These are phyloP conservation scores for Drosophila subquinaria DNA, from an alignment of 2,888 invertebrate genomes.

Conservation along the genomic window DNA sequence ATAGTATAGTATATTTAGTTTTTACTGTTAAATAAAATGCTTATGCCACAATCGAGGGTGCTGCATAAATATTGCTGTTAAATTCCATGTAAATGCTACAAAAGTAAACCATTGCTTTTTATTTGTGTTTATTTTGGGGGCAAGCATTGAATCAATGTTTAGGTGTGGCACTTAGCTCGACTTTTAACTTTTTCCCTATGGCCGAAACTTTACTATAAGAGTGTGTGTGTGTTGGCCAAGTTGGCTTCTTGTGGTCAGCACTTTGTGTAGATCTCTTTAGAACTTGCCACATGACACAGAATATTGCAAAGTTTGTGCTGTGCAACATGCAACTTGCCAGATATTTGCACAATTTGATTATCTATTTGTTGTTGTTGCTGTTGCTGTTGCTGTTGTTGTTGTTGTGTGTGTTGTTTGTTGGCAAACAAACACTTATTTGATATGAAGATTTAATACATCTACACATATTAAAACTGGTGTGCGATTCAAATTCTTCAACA, in stretches of 20 bases:
- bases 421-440: conserved; percentile 63
- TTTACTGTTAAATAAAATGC: not conserved
- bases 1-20: conserved; percentile 13
- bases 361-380: conserved; percentile 54
- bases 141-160: conserved; percentile 14
- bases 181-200: conserved; percentile 60
- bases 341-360: conserved; percentile 73
- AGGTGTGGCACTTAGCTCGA: conserved; percentile 27
- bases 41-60: not conserved
- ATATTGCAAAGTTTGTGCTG: conserved; percentile 61
- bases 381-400: not conserved
- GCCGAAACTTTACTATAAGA: conserved; percentile 33
- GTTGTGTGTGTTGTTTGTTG: conserved; percentile 18
- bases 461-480: conserved; percentile 44
- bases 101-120: not conserved
- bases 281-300: conserved; percentile 44
- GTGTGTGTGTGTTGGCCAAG: conserved; percentile 29
- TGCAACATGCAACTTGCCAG: conserved; percentile 46
- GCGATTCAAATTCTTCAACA: conserved; percentile 30
- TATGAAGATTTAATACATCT: conserved; percentile 26
- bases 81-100: not conserved
- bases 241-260: conserved; percentile 56
- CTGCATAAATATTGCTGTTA: not conserved
- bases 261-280: conserved; percentile 28
- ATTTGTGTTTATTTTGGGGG: not conserved